Conservation (phyloP, 2,888 invertebrate species). For the Thelaira solivaga region DNA sequence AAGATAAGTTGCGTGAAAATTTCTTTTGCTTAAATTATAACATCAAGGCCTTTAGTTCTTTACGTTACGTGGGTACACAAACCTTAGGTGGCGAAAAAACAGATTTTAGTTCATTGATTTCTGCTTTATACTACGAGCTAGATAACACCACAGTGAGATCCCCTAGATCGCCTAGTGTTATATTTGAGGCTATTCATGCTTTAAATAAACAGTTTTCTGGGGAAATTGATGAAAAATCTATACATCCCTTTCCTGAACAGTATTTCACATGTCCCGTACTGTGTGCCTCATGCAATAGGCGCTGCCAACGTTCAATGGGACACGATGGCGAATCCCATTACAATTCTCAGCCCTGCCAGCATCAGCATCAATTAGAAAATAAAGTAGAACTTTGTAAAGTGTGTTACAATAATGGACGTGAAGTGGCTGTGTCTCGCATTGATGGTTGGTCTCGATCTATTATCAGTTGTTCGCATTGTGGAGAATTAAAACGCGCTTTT, state of each 20-base stretch:
- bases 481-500: conserved; percentile 81
- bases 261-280: conserved; percentile 86
- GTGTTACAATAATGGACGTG: conserved; percentile 80
- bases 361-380: conserved; percentile 87
- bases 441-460: conserved; percentile 84
- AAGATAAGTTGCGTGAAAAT: conserved; percentile 80
- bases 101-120: conserved; percentile 80
- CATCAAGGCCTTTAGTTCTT: conserved; percentile 84
- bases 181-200: conserved; percentile 84
- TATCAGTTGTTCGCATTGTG: conserved; percentile 84
- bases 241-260: conserved; percentile 85
- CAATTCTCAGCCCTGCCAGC: conserved; percentile 78
- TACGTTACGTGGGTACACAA: conserved; percentile 83
- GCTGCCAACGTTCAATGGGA: conserved; percentile 83
- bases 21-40: conserved; percentile 82
- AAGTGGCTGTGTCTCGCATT: conserved; percentile 71
- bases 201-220: conserved; percentile 87
- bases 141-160: conserved; percentile 85
- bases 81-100: conserved; percentile 79
- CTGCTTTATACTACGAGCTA: conserved; percentile 81
- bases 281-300: conserved; percentile 83
- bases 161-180: conserved; percentile 82
- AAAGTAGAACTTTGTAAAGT: conserved; percentile 82
- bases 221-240: conserved; percentile 80
- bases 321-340: conserved; percentile 82